Evolutionary conservation across 2,888 invertebrate species (phyloP).

Genomic region (Cybosia mesomella): DNA sequence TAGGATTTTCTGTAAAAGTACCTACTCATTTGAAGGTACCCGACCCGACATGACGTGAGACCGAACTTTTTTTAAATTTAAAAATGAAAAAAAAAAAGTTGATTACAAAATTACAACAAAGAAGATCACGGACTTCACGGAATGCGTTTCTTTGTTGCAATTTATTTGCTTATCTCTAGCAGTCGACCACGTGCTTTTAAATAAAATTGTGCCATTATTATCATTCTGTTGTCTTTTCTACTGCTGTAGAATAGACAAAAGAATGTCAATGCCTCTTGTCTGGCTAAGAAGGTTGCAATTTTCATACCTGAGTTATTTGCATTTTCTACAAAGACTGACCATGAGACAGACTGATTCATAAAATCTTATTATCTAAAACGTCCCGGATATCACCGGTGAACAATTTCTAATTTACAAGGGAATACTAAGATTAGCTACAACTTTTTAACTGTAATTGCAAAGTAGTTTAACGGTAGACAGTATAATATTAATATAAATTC

Average conservation of each 20-base stretch:
- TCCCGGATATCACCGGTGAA: neutral
- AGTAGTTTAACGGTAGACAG: neutral
- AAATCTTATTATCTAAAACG: neutral
- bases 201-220: neutral
- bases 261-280: neutral
- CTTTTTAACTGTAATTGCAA: neutral
- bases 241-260: neutral
- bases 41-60: no score
- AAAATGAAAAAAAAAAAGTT: no score
- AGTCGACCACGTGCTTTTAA: neutral
- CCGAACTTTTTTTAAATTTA: no score
- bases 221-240: slow-evolving; percentile 6
- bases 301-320: neutral
- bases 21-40: no score
- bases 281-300: neutral
- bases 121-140: neutral
- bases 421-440: neutral
- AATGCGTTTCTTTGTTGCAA: slow-evolving; percentile 3
- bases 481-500: neutral
- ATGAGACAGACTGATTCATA: neutral
- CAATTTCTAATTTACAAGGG: neutral
- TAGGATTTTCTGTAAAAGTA: neutral
- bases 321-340: neutral
- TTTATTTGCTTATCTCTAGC: neutral
- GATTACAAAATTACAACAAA: slow-evolving; percentile 3